Evolutionary conservation across 2,113 vertebrate genomes (phyloP).

Genomic region (Sinocyclocheilus anophthalmus): DNA sequence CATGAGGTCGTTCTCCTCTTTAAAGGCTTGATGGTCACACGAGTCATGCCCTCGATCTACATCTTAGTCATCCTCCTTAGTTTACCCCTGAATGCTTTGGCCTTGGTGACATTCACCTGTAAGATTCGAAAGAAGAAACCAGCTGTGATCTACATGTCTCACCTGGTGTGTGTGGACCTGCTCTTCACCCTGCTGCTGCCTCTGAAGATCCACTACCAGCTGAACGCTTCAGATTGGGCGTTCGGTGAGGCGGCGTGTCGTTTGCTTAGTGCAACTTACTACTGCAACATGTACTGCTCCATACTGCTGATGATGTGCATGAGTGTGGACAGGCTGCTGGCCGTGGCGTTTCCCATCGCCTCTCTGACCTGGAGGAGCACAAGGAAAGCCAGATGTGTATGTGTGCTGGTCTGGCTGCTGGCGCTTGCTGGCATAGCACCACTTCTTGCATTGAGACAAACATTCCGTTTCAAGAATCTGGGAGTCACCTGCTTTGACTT

Average conservation of each 20-base stretch:
- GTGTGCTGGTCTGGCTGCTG: conserved; percentile 83
- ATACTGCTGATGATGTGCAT: too few species aligned
- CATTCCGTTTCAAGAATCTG: conserved; percentile 60
- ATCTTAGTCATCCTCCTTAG: conserved; percentile 79
- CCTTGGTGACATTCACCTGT: conserved; percentile 79
- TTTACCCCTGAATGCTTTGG: conserved; percentile 84
- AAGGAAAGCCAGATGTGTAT: conserved; percentile 72
- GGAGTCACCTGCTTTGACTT: conserved; percentile 91
- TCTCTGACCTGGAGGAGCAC: conserved; percentile 55
- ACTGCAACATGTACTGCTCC: too few species aligned
- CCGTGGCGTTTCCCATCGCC: conserved; percentile 88
- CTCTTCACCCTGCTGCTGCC: too few species aligned
- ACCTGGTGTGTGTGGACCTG: too few species aligned
- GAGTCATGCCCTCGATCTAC: conserved; percentile 84
- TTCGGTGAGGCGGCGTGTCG: too few species aligned
- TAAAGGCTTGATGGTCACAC: conserved; percentile 76
- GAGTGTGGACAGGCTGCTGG: conserved; percentile 65
- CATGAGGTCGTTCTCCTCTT: too few species aligned
- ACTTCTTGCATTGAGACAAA: conserved; percentile 83
- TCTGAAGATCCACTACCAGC: too few species aligned
- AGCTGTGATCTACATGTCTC: conserved; percentile 53
- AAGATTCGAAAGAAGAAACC: conserved; percentile 83
- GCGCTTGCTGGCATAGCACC: conserved; percentile 80
- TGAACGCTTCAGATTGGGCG: too few species aligned
- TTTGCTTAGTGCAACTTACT: too few species aligned